phyloP scores from a whole-genome alignment of 2,797 vertebrate genomes.

The Anisognathus igniventris region DNA sequence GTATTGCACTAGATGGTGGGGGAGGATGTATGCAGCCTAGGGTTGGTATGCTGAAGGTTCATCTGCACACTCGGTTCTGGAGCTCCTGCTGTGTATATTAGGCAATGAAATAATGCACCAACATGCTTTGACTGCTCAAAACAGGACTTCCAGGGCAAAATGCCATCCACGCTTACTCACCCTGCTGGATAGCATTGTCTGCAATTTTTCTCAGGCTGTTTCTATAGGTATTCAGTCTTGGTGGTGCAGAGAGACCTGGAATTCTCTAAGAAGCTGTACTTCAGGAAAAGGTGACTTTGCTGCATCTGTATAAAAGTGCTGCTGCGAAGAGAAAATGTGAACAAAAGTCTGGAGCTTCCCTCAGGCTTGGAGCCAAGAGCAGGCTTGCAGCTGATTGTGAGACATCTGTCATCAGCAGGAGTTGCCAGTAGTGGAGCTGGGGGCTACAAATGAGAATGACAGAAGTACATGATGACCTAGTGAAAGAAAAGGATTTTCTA shows the following conservation, averaged over 20 bases:
- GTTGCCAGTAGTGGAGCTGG: constrained; percentile 43
- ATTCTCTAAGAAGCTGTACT: constrained; percentile 20
- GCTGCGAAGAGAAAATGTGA: constrained; percentile 1
- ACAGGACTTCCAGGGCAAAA: constrained; percentile 42
- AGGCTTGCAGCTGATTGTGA: constrained; percentile 38
- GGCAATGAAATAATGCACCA: constrained; percentile 14
- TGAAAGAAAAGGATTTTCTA: constrained; percentile 34
- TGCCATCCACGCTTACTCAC: constrained; percentile 41
- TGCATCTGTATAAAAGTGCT: constrained; percentile 9
- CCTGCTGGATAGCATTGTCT: neutral
- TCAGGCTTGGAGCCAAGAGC: constrained; percentile 46
- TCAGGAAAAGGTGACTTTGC: constrained; percentile 40
- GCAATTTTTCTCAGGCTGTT: constrained; percentile 17
- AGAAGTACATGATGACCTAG: constrained; percentile 43
- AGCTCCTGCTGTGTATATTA: constrained; percentile 33
- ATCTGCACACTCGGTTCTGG: neutral
- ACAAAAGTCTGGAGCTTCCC: constrained; percentile 8
- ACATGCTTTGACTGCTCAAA: constrained; percentile 50
- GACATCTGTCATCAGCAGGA: constrained; percentile 58
- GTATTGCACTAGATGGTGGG: neutral
- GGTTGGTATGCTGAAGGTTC: neutral
- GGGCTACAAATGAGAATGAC: constrained; percentile 38
- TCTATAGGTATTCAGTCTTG: neutral
- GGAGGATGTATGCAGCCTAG: neutral
- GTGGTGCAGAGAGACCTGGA: neutral